Percentiles rank a stretch among this genome's conserved stretches.
Evolutionary conservation across 2,888 invertebrate genomes (phyloP).

Genomic region (Heliconius ismenius): DNA sequence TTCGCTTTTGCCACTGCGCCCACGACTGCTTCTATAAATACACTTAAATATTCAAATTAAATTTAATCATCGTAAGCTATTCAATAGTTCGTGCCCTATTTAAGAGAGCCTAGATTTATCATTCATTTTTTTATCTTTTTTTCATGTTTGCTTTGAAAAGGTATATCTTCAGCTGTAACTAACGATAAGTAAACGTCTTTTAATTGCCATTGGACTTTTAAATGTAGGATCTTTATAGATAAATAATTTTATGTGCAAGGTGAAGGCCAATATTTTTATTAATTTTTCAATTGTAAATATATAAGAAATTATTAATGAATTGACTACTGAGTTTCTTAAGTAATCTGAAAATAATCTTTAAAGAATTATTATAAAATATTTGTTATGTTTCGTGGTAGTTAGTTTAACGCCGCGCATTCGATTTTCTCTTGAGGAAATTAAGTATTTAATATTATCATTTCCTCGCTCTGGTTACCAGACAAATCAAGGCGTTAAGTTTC

Average conservation of each 20-base stretch:
- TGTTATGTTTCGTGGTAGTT: too few relatives aligned
- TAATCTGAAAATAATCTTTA: too few relatives aligned
- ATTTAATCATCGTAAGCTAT: constrained; percentile 1
- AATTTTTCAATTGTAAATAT: too few relatives aligned
- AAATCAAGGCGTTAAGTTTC: too few relatives aligned
- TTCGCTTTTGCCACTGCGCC: neutral
- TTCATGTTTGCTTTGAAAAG: neutral
- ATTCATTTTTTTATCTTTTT: neutral
- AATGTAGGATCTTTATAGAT: neutral
- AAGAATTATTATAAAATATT: too few relatives aligned
- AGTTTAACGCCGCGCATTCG: too few relatives aligned
- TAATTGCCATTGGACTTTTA: neutral
- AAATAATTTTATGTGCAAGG: neutral
- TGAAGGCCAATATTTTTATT: neutral
- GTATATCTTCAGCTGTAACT: neutral
- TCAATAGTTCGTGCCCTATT: constrained; percentile 2
- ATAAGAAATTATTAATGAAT: too few relatives aligned
- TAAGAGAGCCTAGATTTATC: constrained; percentile 3
- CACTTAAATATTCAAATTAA: neutral
- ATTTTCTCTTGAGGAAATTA: too few relatives aligned
- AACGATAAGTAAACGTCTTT: neutral
- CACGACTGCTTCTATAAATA: neutral
- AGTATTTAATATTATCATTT: too few relatives aligned
- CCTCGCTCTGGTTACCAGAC: too few relatives aligned
- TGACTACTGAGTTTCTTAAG: too few relatives aligned